Evolutionary conservation across 1,140 invertebrate genomes (phyloP), one percentile per base, ranked within the genome.

Genomic region (Drosophila oshimai): DNA sequence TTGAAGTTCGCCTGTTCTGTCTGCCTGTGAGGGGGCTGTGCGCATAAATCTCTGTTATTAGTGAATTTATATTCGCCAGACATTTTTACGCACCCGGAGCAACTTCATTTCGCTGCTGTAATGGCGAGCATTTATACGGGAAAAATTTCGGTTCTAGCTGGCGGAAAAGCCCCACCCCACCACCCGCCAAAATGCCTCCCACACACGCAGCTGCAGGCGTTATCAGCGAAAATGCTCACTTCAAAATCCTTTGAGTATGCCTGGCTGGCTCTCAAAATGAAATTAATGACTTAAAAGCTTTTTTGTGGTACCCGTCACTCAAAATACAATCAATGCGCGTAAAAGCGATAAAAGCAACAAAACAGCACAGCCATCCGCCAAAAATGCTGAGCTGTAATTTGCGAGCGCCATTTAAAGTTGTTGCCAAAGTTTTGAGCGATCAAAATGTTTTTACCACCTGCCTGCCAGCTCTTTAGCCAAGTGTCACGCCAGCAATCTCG

Each of bases 271-370:
- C 53, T 69, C 53, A 65, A 86, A 86, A 84, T 80, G 57, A 84
- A 84, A 86, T 84, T 84, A 84, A 84, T 84, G 80, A 84, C 80
- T 84, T 84, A 86, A 84, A 84, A 84, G 80, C 80, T 84, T 84
- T 84, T 84, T 72, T 84, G 80, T 75, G 80, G 80, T 86, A 64
- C 80, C 77, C 75, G 80, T 84, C 81, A 86, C 80, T 84, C 80
- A 84, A 87, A 84, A 84, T 68, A 86, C 80, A 86, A 84, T 84
- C 81, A 87, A 87, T 78, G 75, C 76, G 65, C 79, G 70, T 67
- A 71, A 78, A 64, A 64, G 46, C 53, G 42, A 44, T 51, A 74
- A 50, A 60, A 61, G 28, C 50, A 78, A 28, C 61, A 72, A 15
- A 29, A 53, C 13, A n/a, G 7, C 31, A 10, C 18, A n/a, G 15